Conservation (phyloP, 2,113 vertebrate species). For the Lynx canadensis region DNA sequence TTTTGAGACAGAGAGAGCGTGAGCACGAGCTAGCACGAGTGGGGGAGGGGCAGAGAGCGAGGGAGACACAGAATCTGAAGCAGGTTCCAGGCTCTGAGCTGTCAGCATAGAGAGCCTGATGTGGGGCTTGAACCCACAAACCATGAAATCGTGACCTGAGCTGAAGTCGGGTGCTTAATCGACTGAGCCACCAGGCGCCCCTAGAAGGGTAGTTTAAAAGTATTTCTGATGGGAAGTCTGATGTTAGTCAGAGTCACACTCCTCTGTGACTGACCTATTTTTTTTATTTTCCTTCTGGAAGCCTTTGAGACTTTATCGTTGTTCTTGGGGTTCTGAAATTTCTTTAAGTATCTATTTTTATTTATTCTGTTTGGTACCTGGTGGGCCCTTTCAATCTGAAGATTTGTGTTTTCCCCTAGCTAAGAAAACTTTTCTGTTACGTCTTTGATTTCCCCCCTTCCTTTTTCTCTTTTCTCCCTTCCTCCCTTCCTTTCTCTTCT, state of each 20-base stretch:
- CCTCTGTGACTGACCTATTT: background rate
- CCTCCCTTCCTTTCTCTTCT: background rate
- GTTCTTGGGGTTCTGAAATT: background rate
- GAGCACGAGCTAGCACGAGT: no score
- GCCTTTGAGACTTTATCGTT: background rate
- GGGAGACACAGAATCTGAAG: no score
- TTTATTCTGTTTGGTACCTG: background rate
- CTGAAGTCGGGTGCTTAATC: no score
- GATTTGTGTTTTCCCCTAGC: background rate
- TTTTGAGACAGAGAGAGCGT: no score
- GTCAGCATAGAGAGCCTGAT: no score
- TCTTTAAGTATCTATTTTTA: background rate
- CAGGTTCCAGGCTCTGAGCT: no score
- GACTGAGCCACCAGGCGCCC: no score
- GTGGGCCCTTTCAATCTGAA: background rate
- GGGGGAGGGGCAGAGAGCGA: no score
- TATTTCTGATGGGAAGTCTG: constrained; percentile 6
- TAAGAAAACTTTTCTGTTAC: background rate
- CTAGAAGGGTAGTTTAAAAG: background rate
- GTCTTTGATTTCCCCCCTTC: background rate
- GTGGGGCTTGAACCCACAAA: no score
- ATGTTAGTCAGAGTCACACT: background rate
- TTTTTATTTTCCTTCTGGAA: background rate
- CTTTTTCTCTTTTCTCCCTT: background rate
- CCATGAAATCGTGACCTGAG: no score